phyloP scores from a whole-genome alignment of 2,888 invertebrate genomes.

The Apantesis nais region DNA sequence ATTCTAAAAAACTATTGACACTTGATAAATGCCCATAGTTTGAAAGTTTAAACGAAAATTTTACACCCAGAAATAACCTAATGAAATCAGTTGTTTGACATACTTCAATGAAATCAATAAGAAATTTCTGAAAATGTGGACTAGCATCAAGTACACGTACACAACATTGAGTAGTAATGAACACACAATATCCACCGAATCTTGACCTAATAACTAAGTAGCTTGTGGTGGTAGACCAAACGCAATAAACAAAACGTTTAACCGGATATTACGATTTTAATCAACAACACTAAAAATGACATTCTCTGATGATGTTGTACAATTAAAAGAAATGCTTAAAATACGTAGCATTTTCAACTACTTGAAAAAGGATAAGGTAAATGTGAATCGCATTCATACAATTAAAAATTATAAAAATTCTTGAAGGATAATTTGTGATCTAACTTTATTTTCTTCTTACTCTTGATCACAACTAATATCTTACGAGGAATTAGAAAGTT shows the following conservation, averaged over 20 bases:
- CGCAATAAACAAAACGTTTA: slow-evolving; percentile 2
- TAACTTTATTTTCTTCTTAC: too few relatives aligned
- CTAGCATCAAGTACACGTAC: not conserved
- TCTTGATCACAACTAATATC: too few relatives aligned
- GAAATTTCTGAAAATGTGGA: not conserved
- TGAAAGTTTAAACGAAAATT: too few relatives aligned
- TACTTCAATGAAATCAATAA: not conserved
- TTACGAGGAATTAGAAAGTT: too few relatives aligned
- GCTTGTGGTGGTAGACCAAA: slow-evolving; percentile 4
- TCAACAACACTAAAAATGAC: not conserved
- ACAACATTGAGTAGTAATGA: not conserved
- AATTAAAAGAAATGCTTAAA: not conserved
- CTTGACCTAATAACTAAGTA: slow-evolving; percentile 5
- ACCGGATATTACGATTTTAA: slow-evolving; percentile 19
- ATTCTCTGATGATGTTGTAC: not conserved
- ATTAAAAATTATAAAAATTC: too few relatives aligned
- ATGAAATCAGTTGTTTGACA: not conserved
- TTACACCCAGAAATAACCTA: not conserved
- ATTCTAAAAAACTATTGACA: too few relatives aligned
- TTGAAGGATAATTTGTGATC: too few relatives aligned
- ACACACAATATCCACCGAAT: not conserved
- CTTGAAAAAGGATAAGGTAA: too few relatives aligned
- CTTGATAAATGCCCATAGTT: too few relatives aligned
- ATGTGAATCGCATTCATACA: too few relatives aligned
- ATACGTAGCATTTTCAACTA: not conserved